Evolutionary conservation across 2,888 invertebrate genomes (phyloP), one percentile per base, ranked within the genome.

Genomic region (Cryptocephalus moraei): DNA sequence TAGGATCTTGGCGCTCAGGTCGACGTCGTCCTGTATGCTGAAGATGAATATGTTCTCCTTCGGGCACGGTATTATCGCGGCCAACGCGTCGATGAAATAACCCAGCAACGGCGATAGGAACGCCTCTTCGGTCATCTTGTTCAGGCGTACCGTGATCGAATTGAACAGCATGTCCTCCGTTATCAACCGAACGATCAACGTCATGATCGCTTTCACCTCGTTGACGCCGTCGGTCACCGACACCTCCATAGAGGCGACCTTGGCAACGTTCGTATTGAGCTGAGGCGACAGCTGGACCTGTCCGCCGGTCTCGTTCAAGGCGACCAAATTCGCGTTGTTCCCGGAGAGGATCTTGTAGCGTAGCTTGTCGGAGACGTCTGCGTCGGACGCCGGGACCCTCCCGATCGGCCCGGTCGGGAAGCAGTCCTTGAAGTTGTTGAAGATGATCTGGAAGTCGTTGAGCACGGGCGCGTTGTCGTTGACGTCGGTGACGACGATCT

Each of bases 401-500:
- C 95, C 95, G 60, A 96, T 89, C 0, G 90, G 82, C 1, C 88
- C 87, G n/a, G 86, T 84, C 0, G 95, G 94, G 65, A 96, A 96
- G 62, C 90, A 88, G 61, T 93, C 90, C 56, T 86, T 85, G 68
- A 88, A 96, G 64, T 96, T 96, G 71, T 96, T 96, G 70, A 96
- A 92, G 44, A 97, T 85, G 1, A 97, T 84, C 42, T 73, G 71
- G 63, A 97, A 97, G 65, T 97, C 93, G 58, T 89, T 84, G 59
- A 97, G 73, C 56, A 86, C 75, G 0, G 97, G 97, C 0, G 90
- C 88, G 65, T 97, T 96, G 65, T 97, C 97, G 65, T 97, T 94
- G 0, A 92, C 88, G 67, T 95, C 96, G 0, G 90, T 90, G 0
- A 96, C 91, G 6, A 90, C 71, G 33, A 96, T 82, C 64, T 90